Evolutionary conservation across 2,888 invertebrate species (phyloP), one percentile per base, ranked within the genome.

Genomic region (Synergus laeviventris): DNA sequence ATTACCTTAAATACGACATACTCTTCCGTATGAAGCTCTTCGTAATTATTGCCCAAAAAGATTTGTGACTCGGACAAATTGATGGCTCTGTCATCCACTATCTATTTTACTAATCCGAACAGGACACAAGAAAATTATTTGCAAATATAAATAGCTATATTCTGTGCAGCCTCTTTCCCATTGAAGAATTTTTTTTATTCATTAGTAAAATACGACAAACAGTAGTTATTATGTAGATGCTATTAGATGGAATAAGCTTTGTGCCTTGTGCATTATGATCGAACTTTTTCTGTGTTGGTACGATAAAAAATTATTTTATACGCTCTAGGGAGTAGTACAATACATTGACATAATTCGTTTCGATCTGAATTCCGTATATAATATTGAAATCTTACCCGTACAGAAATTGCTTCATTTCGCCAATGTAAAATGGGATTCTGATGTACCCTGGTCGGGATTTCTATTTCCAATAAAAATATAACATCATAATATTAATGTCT

Each of bases 1-100:
- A 84, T 84, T 84, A 83, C 79, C 77, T 79, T 81, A 82, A 82
- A 81, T 81, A 82, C 74, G 80, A 79, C 81, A 82, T 77, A 77
- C 61, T 45, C 64, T 31, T 36, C 74, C 64, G 42, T 76, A 79
- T 76, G 76, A 79, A 81, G 77, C 75, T 74, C 76, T 78, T 62
- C 1, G 11, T 8, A 62, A 62, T 62, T 62, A 14, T 8, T 12
- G 31, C 18, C 42, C 45, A 16, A 45, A 66, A 16, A 24, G 21
- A 39, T 14, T 66, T 24, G 4, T 21, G 16, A 45, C 39, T 39
- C 18, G 14, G 18, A 62, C 31, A 62, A 62, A 38, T 38, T 38
- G 56, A 59, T 59, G 56, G 2, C 12, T 38, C 18, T 3, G 7
- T 62, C 38, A 18, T 61, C 12, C n/a, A 9, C 36, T 24, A 61